phyloP scores from a whole-genome alignment of 2,113 vertebrate genomes.

The Bombycilla garrulus region DNA sequence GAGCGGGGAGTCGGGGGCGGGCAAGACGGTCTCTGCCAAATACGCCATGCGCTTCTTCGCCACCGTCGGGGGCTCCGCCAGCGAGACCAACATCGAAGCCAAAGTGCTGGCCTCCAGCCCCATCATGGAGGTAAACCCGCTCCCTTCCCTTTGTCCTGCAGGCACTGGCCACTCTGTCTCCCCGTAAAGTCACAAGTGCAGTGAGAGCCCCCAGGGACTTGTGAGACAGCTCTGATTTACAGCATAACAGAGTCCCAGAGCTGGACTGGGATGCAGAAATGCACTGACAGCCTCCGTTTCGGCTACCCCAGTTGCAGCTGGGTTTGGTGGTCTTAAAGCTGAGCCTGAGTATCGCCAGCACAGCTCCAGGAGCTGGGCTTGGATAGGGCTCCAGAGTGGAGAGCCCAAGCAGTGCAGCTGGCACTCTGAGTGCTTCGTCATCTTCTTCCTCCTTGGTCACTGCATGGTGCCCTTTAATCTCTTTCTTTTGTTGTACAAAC shows the following conservation, averaged over 20 bases:
- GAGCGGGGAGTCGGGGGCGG: conserved; percentile 93
- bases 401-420: fast-evolving
- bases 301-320: neutral
- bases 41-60: conserved; percentile 94
- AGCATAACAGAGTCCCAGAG: too few relatives aligned
- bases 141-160: neutral
- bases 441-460: neutral
- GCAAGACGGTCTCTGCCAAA: conserved; percentile 95
- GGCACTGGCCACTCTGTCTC: fast-evolving
- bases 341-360: neutral
- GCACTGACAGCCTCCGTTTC: fast-evolving
- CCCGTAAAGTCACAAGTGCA: fast-evolving
- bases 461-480: neutral
- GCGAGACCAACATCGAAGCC: conserved; percentile 88
- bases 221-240: neutral
- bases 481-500: neutral
- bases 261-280: neutral
- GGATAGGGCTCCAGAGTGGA: fast-evolving
- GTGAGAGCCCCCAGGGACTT: fast-evolving
- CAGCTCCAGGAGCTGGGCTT: neutral
- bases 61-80: conserved; percentile 86
- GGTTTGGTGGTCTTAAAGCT: neutral
- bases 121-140: conserved; percentile 89
- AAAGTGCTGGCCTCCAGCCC: conserved; percentile 93
- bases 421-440: neutral